Base-by-base conservation (phyloP, 2,888 invertebrate species). In the Parnassius smintheus region DNA sequence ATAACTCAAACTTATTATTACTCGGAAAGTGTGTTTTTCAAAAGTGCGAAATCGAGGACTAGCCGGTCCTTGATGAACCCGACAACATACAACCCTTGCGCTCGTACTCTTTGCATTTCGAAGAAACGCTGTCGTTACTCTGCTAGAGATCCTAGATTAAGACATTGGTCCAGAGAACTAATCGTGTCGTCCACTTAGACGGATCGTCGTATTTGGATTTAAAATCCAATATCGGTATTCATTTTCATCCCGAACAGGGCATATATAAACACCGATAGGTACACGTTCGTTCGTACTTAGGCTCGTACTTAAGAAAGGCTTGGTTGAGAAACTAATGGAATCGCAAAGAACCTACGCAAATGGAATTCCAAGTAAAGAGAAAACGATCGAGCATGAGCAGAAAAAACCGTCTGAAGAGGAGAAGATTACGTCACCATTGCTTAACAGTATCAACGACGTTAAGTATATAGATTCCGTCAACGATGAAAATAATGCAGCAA, bases 111-210 rank as follows among this genome's bases (percentile, higher is more conserved):
- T 83, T 86, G 83, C 72, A 86, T 87, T 72, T 86, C 89, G 65
- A 89, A 86, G 80, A 88, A 83, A 74, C 89, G 88, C 69, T 90
- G 88, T 83, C 86, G 90, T 69, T 92, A 92, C 77, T 92, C 92
- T 55, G 92, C 92, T 69, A 92, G 92, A 86, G 93, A 94, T 76
- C 94, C 94, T 68, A 92, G 93, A 76, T 93, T 93, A 93, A 93
- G 93, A 92, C 82, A 92, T 66, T 93, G 85, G 83, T 90, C 91
- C 49, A 81, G 88, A 89, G 91, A 91, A 81, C 77, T 82, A 76
- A 80, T 74, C 63, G 77, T 81, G 75, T 83, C 84, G 67, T 86
- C 86, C 54, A 83, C 89, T 77, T 89, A 91, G 82, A 83, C 72
- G 78, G 73, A 70, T 75, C 57, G 49, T 56, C 25, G 59, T 70